Evolutionary conservation across 1,140 invertebrate species (phyloP).

Genomic region (Chymomyza costata): DNA sequence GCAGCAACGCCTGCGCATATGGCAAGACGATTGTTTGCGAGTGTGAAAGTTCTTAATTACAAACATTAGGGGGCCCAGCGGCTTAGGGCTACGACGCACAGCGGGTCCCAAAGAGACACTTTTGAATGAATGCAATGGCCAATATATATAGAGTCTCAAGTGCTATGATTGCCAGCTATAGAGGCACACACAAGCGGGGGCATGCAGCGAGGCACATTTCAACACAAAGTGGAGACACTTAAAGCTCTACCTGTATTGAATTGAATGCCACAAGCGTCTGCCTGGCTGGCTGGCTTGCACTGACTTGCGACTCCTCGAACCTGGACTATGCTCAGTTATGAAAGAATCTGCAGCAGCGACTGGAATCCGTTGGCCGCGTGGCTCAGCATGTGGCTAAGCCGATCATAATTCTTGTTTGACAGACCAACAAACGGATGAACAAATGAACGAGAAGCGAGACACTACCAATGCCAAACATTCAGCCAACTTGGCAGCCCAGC

Average conservation of each 20-base stretch:
- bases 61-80: conserved; percentile 74
- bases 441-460: conserved; percentile 67
- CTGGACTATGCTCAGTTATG: background rate
- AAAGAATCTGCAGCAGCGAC: background rate
- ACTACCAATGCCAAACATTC: conserved; percentile 20
- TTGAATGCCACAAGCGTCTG: conserved; percentile 17
- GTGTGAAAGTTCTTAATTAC: conserved; percentile 75
- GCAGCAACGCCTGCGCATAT: no score
- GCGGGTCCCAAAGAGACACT: conserved; percentile 67
- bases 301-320: no score
- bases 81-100: conserved; percentile 64
- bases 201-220: conserved; percentile 67
- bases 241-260: conserved; percentile 72
- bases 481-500: conserved; percentile 13
- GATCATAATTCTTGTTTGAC: conserved; percentile 76
- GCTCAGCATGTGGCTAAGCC: conserved; percentile 75
- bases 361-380: conserved; percentile 15
- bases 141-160: no score
- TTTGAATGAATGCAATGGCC: conserved; percentile 63
- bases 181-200: no score
- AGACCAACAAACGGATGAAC: conserved; percentile 71
- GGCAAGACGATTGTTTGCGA: conserved; percentile 59
- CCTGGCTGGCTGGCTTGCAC: background rate
- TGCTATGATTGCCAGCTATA: no score
- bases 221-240: conserved; percentile 73